Evolutionary conservation across 2,797 vertebrate genomes (phyloP).

Genomic region (Vespertilio murinus): DNA sequence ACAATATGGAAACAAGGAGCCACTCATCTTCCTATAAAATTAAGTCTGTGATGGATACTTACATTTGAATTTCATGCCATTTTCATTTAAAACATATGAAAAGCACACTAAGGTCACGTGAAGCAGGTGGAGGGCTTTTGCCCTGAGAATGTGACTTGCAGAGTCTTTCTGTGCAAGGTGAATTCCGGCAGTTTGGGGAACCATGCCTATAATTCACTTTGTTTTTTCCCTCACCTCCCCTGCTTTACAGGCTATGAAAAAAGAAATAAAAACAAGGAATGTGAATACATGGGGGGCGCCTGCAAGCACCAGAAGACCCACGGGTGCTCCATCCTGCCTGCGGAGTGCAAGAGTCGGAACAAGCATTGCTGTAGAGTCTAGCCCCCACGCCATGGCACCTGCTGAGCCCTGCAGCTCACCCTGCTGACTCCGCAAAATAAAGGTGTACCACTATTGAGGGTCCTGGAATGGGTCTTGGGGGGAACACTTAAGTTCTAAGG

Average conservation of each 20-base stretch:
- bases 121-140: rapidly evolving
- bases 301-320: slow-evolving; percentile 64
- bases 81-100: neutral
- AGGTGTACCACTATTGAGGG: rapidly evolving
- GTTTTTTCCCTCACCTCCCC: neutral
- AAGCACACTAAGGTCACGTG: neutral
- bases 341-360: neutral
- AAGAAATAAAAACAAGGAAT: neutral
- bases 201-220: neutral
- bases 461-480: rapidly evolving
- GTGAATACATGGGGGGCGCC: slow-evolving; percentile 52
- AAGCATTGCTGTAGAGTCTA: slow-evolving; percentile 68
- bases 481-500: neutral
- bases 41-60: neutral
- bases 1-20: rapidly evolving
- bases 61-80: neutral
- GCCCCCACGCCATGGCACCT: rapidly evolving
- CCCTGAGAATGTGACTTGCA: neutral
- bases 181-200: neutral
- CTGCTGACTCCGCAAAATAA: neutral
- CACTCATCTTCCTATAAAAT: rapidly evolving
- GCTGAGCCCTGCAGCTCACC: rapidly evolving
- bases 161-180: rapidly evolving
- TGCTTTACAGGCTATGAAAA: neutral
- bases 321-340: slow-evolving; percentile 47